Percentiles rank a stretch among this genome's conserved stretches.
These are phyloP conservation scores for Nothobranchius kuhntae DNA, from an alignment of 2,113 vertebrate species.

Conservation along the genomic window DNA sequence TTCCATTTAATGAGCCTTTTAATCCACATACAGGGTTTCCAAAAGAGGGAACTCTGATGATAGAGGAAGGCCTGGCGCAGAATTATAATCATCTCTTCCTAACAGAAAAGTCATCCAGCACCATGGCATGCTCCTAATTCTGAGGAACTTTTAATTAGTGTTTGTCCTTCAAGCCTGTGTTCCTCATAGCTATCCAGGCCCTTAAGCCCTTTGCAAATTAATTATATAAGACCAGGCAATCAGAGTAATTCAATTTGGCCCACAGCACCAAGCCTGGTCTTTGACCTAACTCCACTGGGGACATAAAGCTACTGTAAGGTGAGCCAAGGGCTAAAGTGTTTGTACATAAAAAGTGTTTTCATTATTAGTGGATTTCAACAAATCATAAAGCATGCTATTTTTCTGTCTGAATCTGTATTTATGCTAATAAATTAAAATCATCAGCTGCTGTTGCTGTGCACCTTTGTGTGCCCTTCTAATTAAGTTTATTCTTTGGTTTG, in stretches of 20 bases:
- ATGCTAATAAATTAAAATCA: too few relatives aligned
- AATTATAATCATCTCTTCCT: constrained; percentile 66
- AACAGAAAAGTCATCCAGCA: constrained; percentile 57
- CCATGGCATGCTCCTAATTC: constrained; percentile 76
- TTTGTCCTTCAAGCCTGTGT: constrained; percentile 87
- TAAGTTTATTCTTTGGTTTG: too few relatives aligned
- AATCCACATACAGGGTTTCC: constrained; percentile 17
- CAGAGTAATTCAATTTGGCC: constrained; percentile 87
- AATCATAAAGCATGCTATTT: not conserved
- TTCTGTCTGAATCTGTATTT: too few relatives aligned
- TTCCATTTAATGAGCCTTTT: constrained; percentile 12
- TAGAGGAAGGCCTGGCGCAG: constrained; percentile 24
- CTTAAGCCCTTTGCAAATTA: constrained; percentile 86
- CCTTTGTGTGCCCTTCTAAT: too few relatives aligned
- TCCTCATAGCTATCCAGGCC: constrained; percentile 85
- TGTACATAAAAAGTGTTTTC: constrained; percentile 1
- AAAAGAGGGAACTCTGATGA: constrained; percentile 33
- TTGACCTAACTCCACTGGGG: constrained; percentile 72
- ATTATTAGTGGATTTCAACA: not conserved
- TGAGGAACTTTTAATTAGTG: constrained; percentile 89
- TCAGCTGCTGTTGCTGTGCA: too few relatives aligned
- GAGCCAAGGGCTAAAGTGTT: constrained; percentile 28
- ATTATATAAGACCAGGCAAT: constrained; percentile 89
- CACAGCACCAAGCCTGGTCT: constrained; percentile 74
- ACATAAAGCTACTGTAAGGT: constrained; percentile 17